These are phyloP conservation scores for Ardeotis arabs DNA, from an alignment of 2,113 vertebrate genomes.

Conservation along the genomic window DNA sequence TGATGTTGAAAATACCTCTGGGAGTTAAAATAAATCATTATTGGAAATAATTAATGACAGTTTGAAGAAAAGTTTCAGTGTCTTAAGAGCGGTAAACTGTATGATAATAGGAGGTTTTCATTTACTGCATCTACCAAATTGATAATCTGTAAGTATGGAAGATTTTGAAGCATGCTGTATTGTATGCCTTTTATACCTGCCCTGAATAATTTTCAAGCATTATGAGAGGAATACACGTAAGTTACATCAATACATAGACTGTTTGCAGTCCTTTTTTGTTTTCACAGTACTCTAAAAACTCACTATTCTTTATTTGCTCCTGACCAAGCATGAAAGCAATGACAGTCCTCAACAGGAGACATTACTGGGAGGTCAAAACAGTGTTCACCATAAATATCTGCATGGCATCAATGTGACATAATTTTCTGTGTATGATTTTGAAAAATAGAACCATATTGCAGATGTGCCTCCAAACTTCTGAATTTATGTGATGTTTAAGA, in stretches of 20 bases:
- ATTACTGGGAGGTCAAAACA: background rate
- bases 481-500: background rate
- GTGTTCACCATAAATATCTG: background rate
- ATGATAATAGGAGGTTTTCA: background rate
- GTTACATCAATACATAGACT: background rate
- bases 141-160: background rate
- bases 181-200: background rate
- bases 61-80: background rate
- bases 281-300: background rate
- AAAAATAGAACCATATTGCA: background rate
- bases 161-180: accelerated
- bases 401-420: background rate
- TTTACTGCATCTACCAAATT: background rate
- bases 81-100: background rate
- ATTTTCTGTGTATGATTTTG: background rate
- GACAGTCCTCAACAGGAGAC: background rate
- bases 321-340: background rate
- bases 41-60: background rate
- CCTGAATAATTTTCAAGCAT: background rate
- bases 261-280: background rate
- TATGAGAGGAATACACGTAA: background rate
- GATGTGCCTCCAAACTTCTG: background rate
- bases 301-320: background rate
- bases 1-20: background rate
- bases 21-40: background rate